phyloP scores from a whole-genome alignment of 2,888 invertebrate species.

The Hypolimnas misippus region DNA sequence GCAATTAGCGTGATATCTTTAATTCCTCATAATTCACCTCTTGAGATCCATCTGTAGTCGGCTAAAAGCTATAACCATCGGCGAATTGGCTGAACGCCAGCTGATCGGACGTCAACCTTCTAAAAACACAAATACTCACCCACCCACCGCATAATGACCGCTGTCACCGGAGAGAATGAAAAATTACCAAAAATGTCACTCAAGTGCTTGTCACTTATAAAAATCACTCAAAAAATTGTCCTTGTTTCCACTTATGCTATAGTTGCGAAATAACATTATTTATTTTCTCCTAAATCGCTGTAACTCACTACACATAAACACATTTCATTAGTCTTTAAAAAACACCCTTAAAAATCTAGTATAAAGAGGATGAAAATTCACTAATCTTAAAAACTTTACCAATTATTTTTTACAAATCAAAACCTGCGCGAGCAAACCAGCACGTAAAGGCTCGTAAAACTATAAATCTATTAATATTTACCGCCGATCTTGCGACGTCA shows the following conservation, averaged over 20 bases:
- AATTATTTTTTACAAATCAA: too few species aligned
- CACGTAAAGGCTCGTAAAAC: background rate
- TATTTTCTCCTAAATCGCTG: too few species aligned
- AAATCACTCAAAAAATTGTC: background rate
- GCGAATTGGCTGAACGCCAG: slow-evolving; percentile 55
- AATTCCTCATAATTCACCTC: slow-evolving; percentile 9
- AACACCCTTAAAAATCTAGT: too few species aligned
- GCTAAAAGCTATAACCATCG: slow-evolving; percentile 15
- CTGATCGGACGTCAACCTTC: slow-evolving; percentile 69
- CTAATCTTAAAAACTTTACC: too few species aligned
- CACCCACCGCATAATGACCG: slow-evolving; percentile 25
- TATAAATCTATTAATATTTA: background rate
- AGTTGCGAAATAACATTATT: background rate
- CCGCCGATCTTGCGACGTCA: background rate
- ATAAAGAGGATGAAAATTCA: too few species aligned
- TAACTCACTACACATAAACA: too few species aligned
- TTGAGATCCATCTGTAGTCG: slow-evolving; percentile 18
- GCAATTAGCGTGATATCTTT: slow-evolving; percentile 6
- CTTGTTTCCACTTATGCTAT: background rate
- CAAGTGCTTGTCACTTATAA: slow-evolving; percentile 13
- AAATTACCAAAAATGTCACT: slow-evolving; percentile 32
- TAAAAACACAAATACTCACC: slow-evolving; percentile 36
- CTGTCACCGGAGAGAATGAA: slow-evolving; percentile 32
- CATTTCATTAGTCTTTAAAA: too few species aligned
- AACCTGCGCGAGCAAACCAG: background rate